Evolutionary conservation across 2,797 vertebrate species (phyloP).

Genomic region (Chelonia mydas): DNA sequence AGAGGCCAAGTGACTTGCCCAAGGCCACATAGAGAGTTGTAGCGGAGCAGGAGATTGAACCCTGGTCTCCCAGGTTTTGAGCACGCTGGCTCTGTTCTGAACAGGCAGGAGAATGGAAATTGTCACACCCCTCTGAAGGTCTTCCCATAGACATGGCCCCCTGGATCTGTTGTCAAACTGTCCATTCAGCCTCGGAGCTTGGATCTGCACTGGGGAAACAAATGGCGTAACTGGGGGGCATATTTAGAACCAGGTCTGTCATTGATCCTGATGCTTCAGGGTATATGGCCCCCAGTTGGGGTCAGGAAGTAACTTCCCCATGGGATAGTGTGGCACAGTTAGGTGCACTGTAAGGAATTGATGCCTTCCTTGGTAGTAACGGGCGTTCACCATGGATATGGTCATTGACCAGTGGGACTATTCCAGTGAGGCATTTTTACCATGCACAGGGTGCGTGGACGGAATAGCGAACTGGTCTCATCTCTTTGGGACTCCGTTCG

Average conservation of each 20-base stretch:
- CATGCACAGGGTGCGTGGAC: neutral
- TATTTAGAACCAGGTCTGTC: neutral
- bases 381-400: accelerated
- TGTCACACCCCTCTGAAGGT: no score
- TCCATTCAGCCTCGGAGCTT: neutral
- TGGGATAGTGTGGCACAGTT: neutral
- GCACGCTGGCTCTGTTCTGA: neutral
- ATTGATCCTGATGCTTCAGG: neutral
- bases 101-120: neutral
- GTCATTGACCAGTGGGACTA: neutral
- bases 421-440: neutral
- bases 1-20: neutral
- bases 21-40: neutral
- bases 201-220: neutral
- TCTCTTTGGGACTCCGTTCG: neutral
- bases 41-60: neutral
- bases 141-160: no score
- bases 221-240: accelerated
- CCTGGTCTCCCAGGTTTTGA: neutral
- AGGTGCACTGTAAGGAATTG: accelerated
- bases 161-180: no score
- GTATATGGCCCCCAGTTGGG: neutral
- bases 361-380: neutral
- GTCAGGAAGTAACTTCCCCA: neutral
- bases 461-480: neutral